Conservation (phyloP, 64 coral and sea anemone genomes). For the Catalaphyllia jardinei region DNA sequence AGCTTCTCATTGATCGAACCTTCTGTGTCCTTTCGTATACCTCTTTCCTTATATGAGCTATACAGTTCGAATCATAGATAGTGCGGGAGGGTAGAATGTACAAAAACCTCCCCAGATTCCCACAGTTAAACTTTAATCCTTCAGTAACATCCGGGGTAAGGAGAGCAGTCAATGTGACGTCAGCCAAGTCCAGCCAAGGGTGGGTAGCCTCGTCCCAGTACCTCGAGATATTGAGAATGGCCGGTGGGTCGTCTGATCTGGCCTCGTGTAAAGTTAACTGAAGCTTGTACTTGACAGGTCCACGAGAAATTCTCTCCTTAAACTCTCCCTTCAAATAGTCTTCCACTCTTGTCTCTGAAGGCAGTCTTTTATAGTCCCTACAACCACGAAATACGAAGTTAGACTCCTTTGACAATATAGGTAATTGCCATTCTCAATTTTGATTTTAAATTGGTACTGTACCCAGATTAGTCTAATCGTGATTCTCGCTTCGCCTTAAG, state of each 20-base stretch:
- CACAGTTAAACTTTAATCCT: conserved; percentile 22
- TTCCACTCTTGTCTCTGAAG: conserved; percentile 62
- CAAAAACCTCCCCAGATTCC: not conserved
- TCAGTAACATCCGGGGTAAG: conserved; percentile 35
- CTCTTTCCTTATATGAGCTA: conserved; percentile 9
- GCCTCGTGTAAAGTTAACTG: conserved; percentile 61
- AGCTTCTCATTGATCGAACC: not conserved
- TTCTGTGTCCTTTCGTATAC: conserved; percentile 46
- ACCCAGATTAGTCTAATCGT: too few species aligned
- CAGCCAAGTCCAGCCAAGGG: conserved; percentile 74
- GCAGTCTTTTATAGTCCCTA: conserved; percentile 48
- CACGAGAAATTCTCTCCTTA: conserved; percentile 43
- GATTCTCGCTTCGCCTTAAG: not conserved
- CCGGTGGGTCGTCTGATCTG: conserved; percentile 22
- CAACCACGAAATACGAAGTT: not conserved
- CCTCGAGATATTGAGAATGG: conserved; percentile 28
- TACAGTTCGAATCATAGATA: conserved; percentile 54
- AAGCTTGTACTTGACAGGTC: conserved; percentile 67
- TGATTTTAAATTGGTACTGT: too few species aligned
- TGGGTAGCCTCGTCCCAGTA: conserved; percentile 68
- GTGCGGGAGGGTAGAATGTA: conserved; percentile 16
- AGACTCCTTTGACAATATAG: too few species aligned
- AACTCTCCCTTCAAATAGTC: conserved; percentile 81
- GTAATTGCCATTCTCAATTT: too few species aligned
- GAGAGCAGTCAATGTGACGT: conserved; percentile 54